Evolutionary conservation across 1,140 invertebrate species (phyloP), one percentile per base, ranked within the genome.

Genomic region (Meloidogyne floridensis): DNA sequence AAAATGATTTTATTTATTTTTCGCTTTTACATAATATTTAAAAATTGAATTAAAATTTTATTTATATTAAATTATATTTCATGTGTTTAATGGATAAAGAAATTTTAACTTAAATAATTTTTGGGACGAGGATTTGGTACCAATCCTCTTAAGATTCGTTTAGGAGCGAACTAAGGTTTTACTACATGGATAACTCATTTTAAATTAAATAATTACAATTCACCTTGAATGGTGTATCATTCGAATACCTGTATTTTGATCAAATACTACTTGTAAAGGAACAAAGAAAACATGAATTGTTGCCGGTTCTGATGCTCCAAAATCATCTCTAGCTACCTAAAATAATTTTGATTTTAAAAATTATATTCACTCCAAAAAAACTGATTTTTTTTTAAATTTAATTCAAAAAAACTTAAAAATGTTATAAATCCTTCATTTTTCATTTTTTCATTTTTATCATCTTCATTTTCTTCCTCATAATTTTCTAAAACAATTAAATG

Each of bases 201-300:
- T 81, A 11, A 90, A 71, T 43, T 87, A 84, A 32, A 76, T n/a
- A 43, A 69, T 43, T 32, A 1, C 32, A 32, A 32, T 11, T 56
- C 20, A 80, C 86, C 18, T 82, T 72, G 72, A 84, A 53, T 51
- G 76, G 75, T 65, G 84, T 77, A 65, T 54, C 15, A 56, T 32
- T 32, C 51, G 70, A 42, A 79, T 79, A 5, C 65, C 77, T 47
- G 20, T 70, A 72, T 79, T 79, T 80, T 83, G 51, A 65, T 77
- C 72, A 70, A 76, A 43, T 11, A 70, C 32, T 32, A 69, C 18
- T 83, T 81, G n/a, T 77, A 59, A 47, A 56, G 72, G 42, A 18
- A 69, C 77, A 13, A 79, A 79, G 8, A 72, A 53, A 72, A 79
- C 77, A 9, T 43, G 42, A 72, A 79, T 69, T 79, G 18, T 84